phyloP scores from a whole-genome alignment of 2,797 vertebrate species.

The Sitta carolinensis region DNA sequence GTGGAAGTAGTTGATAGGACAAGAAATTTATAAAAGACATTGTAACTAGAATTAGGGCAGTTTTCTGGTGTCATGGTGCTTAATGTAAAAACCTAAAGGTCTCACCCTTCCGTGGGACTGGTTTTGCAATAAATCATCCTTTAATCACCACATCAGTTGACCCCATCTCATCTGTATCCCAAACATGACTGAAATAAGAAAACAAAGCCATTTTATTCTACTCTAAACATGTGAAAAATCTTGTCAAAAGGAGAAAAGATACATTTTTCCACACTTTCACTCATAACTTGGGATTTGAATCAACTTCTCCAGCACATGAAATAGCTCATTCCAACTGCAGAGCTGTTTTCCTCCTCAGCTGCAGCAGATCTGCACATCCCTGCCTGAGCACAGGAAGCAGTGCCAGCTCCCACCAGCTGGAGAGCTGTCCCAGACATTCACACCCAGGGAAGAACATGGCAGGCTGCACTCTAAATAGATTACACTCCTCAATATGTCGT shows the following conservation, averaged over 20 bases:
- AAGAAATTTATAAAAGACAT: no score
- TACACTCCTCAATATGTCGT: not conserved
- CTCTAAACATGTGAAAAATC: not conserved
- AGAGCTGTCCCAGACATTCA: not conserved
- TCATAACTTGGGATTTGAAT: not conserved
- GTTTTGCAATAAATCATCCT: no score
- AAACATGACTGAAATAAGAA: not conserved
- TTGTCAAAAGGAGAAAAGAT: not conserved
- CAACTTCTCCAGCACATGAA: not conserved
- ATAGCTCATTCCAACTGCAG: not conserved
- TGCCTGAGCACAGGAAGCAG: not conserved
- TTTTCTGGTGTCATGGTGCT: no score
- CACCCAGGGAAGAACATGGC: not conserved
- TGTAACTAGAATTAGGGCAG: no score
- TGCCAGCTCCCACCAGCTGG: conserved; percentile 29
- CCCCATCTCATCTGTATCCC: no score
- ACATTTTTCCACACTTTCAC: not conserved
- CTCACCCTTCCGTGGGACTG: no score
- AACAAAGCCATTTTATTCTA: not conserved
- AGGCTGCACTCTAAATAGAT: conserved; percentile 14
- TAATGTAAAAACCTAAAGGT: no score
- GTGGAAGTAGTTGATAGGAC: no score
- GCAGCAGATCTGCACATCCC: not conserved
- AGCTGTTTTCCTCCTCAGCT: not conserved
- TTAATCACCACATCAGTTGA: no score